Evolutionary conservation across 2,797 vertebrate species (phyloP), one percentile per base, ranked within the genome.

Genomic region (Miichthys miiuy): DNA sequence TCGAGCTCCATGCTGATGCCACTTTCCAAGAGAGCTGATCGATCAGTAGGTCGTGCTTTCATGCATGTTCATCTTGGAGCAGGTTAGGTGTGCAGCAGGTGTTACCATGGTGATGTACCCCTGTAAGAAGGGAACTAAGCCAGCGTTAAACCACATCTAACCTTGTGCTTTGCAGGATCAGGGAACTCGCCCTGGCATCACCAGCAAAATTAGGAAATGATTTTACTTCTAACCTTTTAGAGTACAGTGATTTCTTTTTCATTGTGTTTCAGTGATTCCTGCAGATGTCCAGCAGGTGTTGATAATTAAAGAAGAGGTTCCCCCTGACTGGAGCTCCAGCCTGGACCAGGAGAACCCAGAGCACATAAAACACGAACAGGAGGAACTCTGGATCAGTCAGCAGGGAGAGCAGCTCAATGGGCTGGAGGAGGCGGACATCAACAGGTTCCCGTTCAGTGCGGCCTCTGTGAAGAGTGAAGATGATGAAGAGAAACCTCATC

Each of bases 241-340:
- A 38, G 8, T 38, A 38, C 34, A 38, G 9, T 38, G 9, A 38
- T 38, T 38, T 9, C 8, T 38, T 7, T 61, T 81, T 60, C 57
- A 3, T 72, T 65, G 8, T 38, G 34, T 75, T 69, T 75, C 25
- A 79, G 66, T 74, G 18, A 65, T 74, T 3, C 61, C 74, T 71
- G 63, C 27, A 67, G 56, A 79, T 7, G 1, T 70, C 23, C 71
- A 65, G 66, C 64, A 69, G 66, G 30, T 78, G 54, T 38, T 60
- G 47, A 30, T 71, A 11, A 23, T 75, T 46, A 79, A 75, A 72
- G 68, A 68, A 47, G 64, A 38, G 34, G 34, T 34, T 34, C 48
- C 44, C 12, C 27, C 18, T n/a, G 18, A 34, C 18, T 52, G 63
- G 62, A 68, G 12, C 58, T 17, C 50, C 6, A 20, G 17, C 4